A percentile compares a stretch with the other conserved stretches of the same genome.
These are phyloP conservation scores for Megaceryle torquata DNA, from an alignment of 2,113 vertebrate species.

Conservation along the genomic window DNA sequence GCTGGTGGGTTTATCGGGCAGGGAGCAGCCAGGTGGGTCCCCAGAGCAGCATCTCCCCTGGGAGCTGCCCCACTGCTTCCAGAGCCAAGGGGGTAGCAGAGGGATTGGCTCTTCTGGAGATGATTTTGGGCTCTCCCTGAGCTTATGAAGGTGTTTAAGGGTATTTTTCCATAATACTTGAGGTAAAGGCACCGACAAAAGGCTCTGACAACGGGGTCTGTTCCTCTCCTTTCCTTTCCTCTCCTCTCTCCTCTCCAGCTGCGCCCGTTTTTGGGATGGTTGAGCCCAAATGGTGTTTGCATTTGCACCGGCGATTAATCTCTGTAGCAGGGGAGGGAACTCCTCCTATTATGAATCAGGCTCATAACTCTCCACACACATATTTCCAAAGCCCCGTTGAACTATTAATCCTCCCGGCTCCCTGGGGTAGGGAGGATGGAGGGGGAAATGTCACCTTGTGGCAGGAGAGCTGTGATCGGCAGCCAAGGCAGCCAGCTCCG, in stretches of 20 bases:
- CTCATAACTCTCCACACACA: slow-evolving; percentile 21
- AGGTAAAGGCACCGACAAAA: neutral
- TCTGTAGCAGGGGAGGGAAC: slow-evolving; percentile 16
- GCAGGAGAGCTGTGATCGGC: slow-evolving; percentile 19
- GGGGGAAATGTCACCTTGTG: slow-evolving; percentile 55
- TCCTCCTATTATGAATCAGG: neutral
- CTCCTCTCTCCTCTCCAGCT: neutral
- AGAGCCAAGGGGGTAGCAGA: neutral
- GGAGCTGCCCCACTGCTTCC: neutral
- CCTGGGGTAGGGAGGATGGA: slow-evolving; percentile 2
- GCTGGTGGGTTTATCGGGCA: neutral
- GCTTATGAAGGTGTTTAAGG: neutral
- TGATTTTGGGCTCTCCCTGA: rapidly evolving
- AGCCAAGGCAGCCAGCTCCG: slow-evolving; percentile 1
- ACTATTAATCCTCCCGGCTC: slow-evolving; percentile 25
- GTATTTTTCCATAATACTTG: rapidly evolving
- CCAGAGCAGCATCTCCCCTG: neutral
- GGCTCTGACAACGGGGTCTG: neutral
- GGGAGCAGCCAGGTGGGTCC: neutral
- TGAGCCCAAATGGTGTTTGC: neutral
- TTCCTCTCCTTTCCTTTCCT: neutral
- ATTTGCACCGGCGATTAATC: neutral
- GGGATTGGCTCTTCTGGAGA: neutral
- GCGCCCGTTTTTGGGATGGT: neutral
- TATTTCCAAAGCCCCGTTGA: neutral